phyloP scores from a whole-genome alignment of 2,888 invertebrate genomes.

The Apodemia zela region DNA sequence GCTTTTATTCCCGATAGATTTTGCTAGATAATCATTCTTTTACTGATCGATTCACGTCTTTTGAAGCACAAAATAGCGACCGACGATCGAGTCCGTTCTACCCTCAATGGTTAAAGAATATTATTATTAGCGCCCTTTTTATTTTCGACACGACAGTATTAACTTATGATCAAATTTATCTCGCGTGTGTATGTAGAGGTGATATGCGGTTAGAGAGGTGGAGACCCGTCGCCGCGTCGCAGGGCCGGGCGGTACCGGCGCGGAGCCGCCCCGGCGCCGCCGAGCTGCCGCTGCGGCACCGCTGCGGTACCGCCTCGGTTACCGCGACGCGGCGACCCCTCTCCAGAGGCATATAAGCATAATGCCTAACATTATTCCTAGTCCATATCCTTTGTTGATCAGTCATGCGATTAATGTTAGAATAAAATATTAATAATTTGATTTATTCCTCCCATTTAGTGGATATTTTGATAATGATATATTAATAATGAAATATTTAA shows the following conservation, averaged over 20 bases:
- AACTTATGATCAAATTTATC: conserved; percentile 70
- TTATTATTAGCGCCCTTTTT: conserved; percentile 51
- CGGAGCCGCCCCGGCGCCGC: conserved; percentile 19
- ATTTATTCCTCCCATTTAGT: conserved; percentile 81
- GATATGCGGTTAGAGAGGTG: conserved; percentile 67
- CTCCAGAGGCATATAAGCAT: conserved; percentile 62
- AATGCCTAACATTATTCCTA: conserved; percentile 79
- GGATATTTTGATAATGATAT: conserved; percentile 82
- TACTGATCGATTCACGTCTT: conserved; percentile 66
- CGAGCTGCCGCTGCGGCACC: conserved; percentile 20
- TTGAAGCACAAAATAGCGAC: conserved; percentile 74
- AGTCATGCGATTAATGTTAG: conserved; percentile 81
- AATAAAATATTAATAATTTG: conserved; percentile 78
- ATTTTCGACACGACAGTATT: conserved; percentile 75
- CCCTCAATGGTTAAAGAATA: conserved; percentile 57
- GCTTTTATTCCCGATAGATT: conserved; percentile 79
- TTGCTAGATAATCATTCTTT: conserved; percentile 75
- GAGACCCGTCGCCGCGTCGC: conserved; percentile 38
- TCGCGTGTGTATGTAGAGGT: conserved; percentile 69
- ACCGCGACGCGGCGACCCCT: conserved; percentile 30
- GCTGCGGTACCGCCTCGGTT: conserved; percentile 21
- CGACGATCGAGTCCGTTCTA: conserved; percentile 66
- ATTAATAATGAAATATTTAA: conserved; percentile 81
- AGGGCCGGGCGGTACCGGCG: conserved; percentile 22
- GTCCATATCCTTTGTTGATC: conserved; percentile 81